Percentiles rank a stretch among this genome's conserved stretches.
Conservation (phyloP, 2,888 invertebrate species). For the Polylopha cassiicola region DNA sequence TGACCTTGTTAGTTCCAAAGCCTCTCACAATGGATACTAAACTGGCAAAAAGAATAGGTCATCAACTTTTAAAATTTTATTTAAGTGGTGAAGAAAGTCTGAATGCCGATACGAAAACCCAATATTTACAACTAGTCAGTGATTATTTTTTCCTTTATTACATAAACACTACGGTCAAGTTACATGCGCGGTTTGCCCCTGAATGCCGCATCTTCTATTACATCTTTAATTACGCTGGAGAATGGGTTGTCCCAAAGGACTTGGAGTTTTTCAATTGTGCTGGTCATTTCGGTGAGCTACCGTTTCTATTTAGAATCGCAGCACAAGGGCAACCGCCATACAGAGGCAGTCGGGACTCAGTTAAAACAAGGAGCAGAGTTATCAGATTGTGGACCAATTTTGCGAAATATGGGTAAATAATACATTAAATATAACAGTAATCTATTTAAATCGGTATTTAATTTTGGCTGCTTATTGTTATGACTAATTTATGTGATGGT, state of each 20-base stretch:
- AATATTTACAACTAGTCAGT: slow-evolving; percentile 59
- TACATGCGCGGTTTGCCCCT: slow-evolving; percentile 50
- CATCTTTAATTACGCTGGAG: slow-evolving; percentile 54
- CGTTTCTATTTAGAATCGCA: slow-evolving; percentile 55
- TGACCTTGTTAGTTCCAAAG: slow-evolving; percentile 51
- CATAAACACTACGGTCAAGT: slow-evolving; percentile 55
- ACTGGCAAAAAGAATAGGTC: slow-evolving; percentile 46
- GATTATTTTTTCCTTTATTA: slow-evolving; percentile 65
- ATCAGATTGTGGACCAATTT: slow-evolving; percentile 72
- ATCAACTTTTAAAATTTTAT: slow-evolving; percentile 58
- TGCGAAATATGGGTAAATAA: slow-evolving; percentile 65
- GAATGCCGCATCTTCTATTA: slow-evolving; percentile 61
- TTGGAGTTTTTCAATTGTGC: slow-evolving; percentile 46
- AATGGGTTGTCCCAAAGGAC: slow-evolving; percentile 51
- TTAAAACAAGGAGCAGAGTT: slow-evolving; percentile 52
- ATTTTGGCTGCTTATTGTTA: no score
- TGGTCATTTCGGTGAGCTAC: slow-evolving; percentile 60
- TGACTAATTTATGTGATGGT: no score
- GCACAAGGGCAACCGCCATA: slow-evolving; percentile 34
- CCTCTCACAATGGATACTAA: slow-evolving; percentile 43
- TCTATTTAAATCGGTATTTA: no score
- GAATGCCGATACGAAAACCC: slow-evolving; percentile 48
- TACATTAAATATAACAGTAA: slow-evolving; percentile 5
- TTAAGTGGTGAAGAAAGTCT: slow-evolving; percentile 48
- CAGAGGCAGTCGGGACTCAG: slow-evolving; percentile 56